Conservation (phyloP, 2,113 vertebrate genomes). For the Macquaria ambigua region DNA sequence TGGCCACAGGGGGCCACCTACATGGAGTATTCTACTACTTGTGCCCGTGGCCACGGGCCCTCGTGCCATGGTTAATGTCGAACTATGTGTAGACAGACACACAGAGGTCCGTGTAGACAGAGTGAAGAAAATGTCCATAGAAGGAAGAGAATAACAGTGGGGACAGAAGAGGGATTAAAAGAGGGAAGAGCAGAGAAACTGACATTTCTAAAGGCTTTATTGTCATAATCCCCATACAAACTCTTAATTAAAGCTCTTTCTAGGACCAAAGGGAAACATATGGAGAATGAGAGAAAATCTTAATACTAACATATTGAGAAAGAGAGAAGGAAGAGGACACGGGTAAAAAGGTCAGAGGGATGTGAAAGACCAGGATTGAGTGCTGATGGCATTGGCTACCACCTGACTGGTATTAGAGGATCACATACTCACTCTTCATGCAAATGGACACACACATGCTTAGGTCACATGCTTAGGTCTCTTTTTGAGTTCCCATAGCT, state of each 20-base stretch:
- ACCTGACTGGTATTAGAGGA: slow-evolving; percentile 40
- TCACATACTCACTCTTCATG: not conserved
- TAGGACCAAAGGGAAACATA: not conserved
- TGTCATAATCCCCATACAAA: not conserved
- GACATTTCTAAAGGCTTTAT: not conserved
- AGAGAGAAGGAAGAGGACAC: not conserved
- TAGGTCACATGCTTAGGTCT: not conserved
- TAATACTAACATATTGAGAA: not conserved
- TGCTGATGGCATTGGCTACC: not conserved
- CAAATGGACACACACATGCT: not conserved
- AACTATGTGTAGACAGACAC: not conserved
- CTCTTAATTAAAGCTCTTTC: not conserved
- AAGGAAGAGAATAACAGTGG: not conserved
- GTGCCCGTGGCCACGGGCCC: too few relatives aligned
- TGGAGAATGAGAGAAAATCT: not conserved
- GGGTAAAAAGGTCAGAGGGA: not conserved
- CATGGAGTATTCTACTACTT: too few relatives aligned
- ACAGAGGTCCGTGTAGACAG: not conserved
- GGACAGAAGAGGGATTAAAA: slow-evolving; percentile 6
- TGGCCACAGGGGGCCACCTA: too few relatives aligned
- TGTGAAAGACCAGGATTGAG: not conserved
- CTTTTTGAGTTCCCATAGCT: not conserved
- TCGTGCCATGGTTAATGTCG: too few relatives aligned
- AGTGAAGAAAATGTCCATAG: slow-evolving; percentile 8
- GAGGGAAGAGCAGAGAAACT: slow-evolving; percentile 1